phyloP scores from a whole-genome alignment of 2,888 invertebrate species.

The Adela reaumurella region DNA sequence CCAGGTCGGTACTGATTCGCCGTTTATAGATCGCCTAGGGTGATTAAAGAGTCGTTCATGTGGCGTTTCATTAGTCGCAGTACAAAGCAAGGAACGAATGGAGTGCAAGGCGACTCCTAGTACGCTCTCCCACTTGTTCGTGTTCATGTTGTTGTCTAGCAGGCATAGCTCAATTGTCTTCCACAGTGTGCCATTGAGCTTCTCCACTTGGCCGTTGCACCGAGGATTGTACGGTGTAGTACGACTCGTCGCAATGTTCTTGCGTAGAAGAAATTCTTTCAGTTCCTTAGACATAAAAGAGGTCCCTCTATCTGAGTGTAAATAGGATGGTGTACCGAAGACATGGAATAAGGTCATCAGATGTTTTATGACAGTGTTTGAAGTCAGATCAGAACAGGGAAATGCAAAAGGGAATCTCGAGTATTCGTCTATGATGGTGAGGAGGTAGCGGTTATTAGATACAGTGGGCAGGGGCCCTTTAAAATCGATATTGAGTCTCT shows the following conservation, averaged over 20 bases:
- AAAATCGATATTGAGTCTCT: slow-evolving; percentile 10
- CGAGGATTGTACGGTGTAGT: slow-evolving; percentile 12
- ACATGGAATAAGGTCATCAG: slow-evolving; percentile 7
- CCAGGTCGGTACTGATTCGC: slow-evolving; percentile 9
- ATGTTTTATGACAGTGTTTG: slow-evolving; percentile 9
- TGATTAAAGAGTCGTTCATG: slow-evolving; percentile 8
- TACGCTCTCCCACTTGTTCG: slow-evolving; percentile 9
- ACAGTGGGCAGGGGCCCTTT: slow-evolving; percentile 9
- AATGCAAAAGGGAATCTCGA: slow-evolving; percentile 7
- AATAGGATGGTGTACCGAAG: slow-evolving; percentile 11
- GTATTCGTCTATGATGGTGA: slow-evolving; percentile 11
- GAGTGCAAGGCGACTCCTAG: slow-evolving; percentile 11
- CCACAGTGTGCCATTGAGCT: slow-evolving; percentile 10
- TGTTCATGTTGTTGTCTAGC: slow-evolving; percentile 1
- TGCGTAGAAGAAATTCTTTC: slow-evolving; percentile 6
- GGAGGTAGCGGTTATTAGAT: slow-evolving; percentile 4
- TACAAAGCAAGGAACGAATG: slow-evolving; percentile 11
- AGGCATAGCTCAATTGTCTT: slow-evolving; percentile 9
- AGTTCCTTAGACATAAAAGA: slow-evolving; percentile 11
- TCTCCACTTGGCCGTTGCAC: slow-evolving; percentile 10
- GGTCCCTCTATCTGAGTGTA: slow-evolving; percentile 12
- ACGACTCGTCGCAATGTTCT: slow-evolving; percentile 11
- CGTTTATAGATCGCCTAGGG: slow-evolving; percentile 9
- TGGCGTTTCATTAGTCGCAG: slow-evolving; percentile 11
- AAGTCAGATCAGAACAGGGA: slow-evolving; percentile 9